phyloP scores from a whole-genome alignment of 2,797 vertebrate species.

The Chloroceryle amazona region DNA sequence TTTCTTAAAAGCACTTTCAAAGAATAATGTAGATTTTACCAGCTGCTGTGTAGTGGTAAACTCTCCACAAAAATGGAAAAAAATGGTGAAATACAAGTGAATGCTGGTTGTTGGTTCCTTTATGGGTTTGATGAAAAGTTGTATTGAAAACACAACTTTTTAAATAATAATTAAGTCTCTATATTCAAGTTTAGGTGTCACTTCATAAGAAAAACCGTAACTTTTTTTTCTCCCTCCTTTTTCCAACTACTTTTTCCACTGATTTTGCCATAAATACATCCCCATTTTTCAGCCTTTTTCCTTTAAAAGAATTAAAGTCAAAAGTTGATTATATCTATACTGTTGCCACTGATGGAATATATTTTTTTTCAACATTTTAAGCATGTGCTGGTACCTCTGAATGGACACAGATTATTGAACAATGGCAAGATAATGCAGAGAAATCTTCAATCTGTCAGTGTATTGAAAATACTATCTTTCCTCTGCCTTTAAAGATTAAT shows the following conservation, averaged over 20 bases:
- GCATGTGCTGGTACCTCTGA: not conserved
- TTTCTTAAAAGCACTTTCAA: not conserved
- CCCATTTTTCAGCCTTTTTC: not conserved
- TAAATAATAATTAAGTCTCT: not conserved
- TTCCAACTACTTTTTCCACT: not conserved
- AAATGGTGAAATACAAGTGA: not conserved
- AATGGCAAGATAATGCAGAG: not conserved
- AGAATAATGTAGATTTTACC: not conserved
- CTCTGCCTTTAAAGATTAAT: conserved; percentile 38
- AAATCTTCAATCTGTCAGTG: not conserved
- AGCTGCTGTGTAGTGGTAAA: not conserved
- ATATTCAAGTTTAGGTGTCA: not conserved
- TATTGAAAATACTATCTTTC: not conserved
- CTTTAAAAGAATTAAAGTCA: not conserved
- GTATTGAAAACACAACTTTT: conserved; percentile 7
- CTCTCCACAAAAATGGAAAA: not conserved
- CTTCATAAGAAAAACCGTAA: not conserved
- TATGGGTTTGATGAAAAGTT: not conserved
- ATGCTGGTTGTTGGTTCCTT: not conserved
- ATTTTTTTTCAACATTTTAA: not conserved
- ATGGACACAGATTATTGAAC: conserved; percentile 13
- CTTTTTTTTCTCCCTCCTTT: not conserved
- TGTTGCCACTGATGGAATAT: not conserved
- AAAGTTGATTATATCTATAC: not conserved
- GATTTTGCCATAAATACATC: not conserved